A percentile compares a stretch with the other conserved stretches of the same genome.
Evolutionary conservation across 2,113 vertebrate species (phyloP).

Genomic region (Macroglossus sobrinus): DNA sequence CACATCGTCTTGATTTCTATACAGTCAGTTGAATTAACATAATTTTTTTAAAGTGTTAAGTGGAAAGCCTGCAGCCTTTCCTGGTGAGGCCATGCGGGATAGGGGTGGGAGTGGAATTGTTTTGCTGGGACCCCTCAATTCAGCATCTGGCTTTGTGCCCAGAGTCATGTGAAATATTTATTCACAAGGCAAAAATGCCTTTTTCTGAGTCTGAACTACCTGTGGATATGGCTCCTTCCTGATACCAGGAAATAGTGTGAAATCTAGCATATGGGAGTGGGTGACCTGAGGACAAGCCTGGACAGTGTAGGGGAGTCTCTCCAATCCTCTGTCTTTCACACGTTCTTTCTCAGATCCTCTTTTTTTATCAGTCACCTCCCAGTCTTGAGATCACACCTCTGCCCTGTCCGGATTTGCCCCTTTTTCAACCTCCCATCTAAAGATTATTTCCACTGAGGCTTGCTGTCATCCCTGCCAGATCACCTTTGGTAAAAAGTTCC

Average conservation of each 20-base stretch:
- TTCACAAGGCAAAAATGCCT: not conserved
- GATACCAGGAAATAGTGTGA: not conserved
- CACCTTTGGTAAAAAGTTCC: too few species aligned
- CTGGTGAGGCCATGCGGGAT: not conserved
- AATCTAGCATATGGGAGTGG: not conserved
- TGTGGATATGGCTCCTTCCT: not conserved
- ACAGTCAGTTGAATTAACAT: not conserved
- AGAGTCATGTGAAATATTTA: not conserved
- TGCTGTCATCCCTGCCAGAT: not conserved
- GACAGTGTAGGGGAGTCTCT: accelerated
- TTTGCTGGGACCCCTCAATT: not conserved
- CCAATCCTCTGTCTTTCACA: not conserved
- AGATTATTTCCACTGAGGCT: not conserved
- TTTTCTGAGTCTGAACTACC: not conserved
- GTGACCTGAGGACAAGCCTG: not conserved
- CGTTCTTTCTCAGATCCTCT: not conserved
- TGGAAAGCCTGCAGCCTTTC: not conserved
- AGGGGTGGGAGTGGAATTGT: not conserved
- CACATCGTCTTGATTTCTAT: not conserved
- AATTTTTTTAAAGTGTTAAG: not conserved
- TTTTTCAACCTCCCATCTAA: not conserved
- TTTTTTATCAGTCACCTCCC: not conserved
- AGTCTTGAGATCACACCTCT: not conserved
- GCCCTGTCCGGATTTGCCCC: not conserved
- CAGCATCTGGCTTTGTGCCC: not conserved